Evolutionary conservation across 2,113 vertebrate genomes (phyloP), one percentile per base, ranked within the genome.

Genomic region (Gasterosteus aculeatus): DNA sequence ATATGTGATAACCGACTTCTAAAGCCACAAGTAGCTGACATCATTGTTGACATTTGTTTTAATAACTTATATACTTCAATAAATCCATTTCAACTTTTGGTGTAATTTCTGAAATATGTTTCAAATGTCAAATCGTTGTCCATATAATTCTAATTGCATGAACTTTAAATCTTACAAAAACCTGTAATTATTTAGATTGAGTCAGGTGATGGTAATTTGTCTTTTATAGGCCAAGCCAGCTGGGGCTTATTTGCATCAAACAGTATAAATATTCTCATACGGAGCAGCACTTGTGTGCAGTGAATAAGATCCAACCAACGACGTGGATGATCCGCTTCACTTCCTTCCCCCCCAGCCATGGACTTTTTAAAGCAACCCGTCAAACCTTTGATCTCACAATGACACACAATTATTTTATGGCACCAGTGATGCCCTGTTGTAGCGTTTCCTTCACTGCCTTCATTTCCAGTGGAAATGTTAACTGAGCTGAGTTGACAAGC

Each of bases 401-500:
- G 7, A 75, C 11, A 58, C 18, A 10, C 8, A 65, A 5, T 5
- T 6, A 3, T 47, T 46, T 11, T 41, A 38, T 54, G n/a, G 72
- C 49, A 39, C 9, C n/a, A 35, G 39, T 7, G 47, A 33, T 59
- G 14, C 16, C 9, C 3, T 46, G 64, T 8, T 18, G 12, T 2
- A 59, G 58, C 49, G 38, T 69, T 47, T 7, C 46, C 46, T 41
- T 61, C 15, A 0, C 12, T 42, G 18, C 8, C 38, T 73, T 69
- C n/a, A 51, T 70, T 49, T 22, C 29, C 18, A 38, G 63, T 65
- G 29, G 11, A 63, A 29, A 64, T 60, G 47, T 61, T 51, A 42
- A 33, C 38, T 7, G 53, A 57, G 18, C 15, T 64, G 7, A 14
- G 46, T 74, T 59, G 16, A 16, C 22, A 3, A 19, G 22, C 81